Base-by-base conservation (phyloP, 2,797 vertebrate species). In the Lerista edwardsae region DNA sequence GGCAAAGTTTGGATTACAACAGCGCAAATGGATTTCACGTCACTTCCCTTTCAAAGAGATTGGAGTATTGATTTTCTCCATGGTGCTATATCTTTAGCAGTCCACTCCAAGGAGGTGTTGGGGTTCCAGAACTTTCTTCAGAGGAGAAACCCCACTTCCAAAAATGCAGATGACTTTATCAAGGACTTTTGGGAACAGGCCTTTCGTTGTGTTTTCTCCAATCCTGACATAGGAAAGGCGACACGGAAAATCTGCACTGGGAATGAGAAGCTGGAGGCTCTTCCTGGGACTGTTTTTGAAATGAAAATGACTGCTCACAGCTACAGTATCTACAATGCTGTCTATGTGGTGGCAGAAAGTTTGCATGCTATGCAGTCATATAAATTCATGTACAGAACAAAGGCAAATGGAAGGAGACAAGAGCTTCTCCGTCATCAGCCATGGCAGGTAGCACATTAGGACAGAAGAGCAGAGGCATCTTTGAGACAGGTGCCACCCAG, bases 251-350 rank as follows among this genome's bases (percentile, higher is more conserved):
- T 84, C 34, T 84, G 75, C n/a, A 78, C 75, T 21, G 75, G 55
- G 23, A 29, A 84, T 4, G 82, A 78, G 57, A 84, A 29, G 31
- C 2, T 84, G 25, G 39, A 62, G 14, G 25, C 36, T 34, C 75
- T 84, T 47, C 55, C 82, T 44, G 29, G 19, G 34, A 61, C 82
- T 34, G 36, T 84, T 29, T 84, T 84, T 78, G 83, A 84, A 78
- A 72, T 44, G 27, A 69, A 4, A 6, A 61, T 78, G 67, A 71
- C 75, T 3, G 23, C 36, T 2, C 75, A 77, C 8, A 84, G 75
- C 14, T 77, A 71, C 39, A 61, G 74, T 39, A 69, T 77, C 12
- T 77, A 84, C 8, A 84, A 77, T 61, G 64, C 64, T 23, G 65
- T 77, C 2, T 69, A 69, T 27, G 55, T 55, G 2, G 31, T 76